Percentiles rank a stretch among this genome's conserved stretches.
Conservation (phyloP, 1,140 invertebrate species). For the Sitophilus oryzae region DNA sequence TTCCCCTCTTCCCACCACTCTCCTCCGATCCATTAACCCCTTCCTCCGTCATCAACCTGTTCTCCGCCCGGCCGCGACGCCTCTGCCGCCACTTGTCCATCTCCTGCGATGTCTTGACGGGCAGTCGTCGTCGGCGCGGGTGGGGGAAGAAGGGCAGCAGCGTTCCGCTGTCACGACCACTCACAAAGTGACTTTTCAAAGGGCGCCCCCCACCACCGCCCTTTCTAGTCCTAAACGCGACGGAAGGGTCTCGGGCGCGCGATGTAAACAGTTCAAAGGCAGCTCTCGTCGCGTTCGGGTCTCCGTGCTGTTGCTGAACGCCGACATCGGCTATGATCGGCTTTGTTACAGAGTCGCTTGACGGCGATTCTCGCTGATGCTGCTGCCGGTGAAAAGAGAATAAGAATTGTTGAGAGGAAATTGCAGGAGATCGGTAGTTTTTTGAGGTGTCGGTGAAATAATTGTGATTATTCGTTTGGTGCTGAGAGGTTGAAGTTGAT, state of each 20-base stretch:
- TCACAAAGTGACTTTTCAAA: conserved; percentile 36
- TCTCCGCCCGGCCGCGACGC: neutral
- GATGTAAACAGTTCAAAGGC: conserved; percentile 30
- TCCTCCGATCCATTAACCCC: neutral
- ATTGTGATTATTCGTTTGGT: too few species aligned
- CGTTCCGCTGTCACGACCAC: conserved; percentile 31
- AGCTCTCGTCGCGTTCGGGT: conserved; percentile 16
- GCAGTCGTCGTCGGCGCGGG: too few species aligned
- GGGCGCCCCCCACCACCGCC: conserved; percentile 24
- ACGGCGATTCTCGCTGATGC: conserved; percentile 2
- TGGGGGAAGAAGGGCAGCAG: conserved; percentile 25
- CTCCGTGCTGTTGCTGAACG: too few species aligned
- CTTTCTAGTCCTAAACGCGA: conserved; percentile 27
- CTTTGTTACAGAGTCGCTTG: conserved; percentile 8
- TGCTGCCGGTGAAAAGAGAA: too few species aligned
- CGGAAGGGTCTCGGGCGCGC: conserved; percentile 21
- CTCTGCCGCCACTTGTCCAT: conserved; percentile 26
- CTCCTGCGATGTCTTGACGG: conserved; percentile 21
- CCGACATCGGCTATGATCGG: conserved; percentile 11
- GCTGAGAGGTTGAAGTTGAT: too few species aligned
- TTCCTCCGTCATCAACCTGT: neutral
- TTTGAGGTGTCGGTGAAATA: too few species aligned
- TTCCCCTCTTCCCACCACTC: neutral
- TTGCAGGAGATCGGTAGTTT: too few species aligned
- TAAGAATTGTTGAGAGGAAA: too few species aligned